phyloP scores from a whole-genome alignment of 2,888 invertebrate genomes.

The Clepsis dumicolana region DNA sequence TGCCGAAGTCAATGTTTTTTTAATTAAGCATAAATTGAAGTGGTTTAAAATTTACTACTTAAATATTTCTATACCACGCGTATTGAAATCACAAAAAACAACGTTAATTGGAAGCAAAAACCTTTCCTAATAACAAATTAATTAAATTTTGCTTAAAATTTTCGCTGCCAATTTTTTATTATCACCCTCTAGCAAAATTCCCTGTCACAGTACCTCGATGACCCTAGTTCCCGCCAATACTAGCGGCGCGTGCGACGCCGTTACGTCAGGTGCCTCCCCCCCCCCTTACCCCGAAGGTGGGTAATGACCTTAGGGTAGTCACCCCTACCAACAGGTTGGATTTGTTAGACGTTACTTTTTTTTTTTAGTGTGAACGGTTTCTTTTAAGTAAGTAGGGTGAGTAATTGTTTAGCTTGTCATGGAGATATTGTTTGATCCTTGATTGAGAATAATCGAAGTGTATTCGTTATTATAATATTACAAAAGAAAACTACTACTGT shows the following conservation, averaged over 20 bases:
- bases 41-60: too few species aligned
- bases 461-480: too few species aligned
- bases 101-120: too few species aligned
- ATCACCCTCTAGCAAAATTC: neutral
- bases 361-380: conserved; percentile 17
- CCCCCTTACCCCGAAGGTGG: conserved; percentile 60
- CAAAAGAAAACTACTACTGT: too few species aligned
- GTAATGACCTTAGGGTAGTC: conserved; percentile 68
- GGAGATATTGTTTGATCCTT: neutral
- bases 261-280: conserved; percentile 72
- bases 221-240: conserved; percentile 57
- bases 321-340: conserved; percentile 58
- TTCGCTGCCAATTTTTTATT: too few species aligned
- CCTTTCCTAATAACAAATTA: too few species aligned
- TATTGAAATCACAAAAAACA: too few species aligned
- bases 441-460: too few species aligned
- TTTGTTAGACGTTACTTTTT: conserved; percentile 45
- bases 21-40: too few species aligned
- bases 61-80: too few species aligned
- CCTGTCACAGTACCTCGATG: neutral
- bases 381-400: conserved; percentile 8
- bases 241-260: conserved; percentile 73
- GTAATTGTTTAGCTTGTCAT: neutral
- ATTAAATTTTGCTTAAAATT: too few species aligned
- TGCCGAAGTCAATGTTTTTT: too few species aligned